Evolutionary conservation across 2,888 invertebrate species (phyloP).

Genomic region (Troides oblongomaculatus): DNA sequence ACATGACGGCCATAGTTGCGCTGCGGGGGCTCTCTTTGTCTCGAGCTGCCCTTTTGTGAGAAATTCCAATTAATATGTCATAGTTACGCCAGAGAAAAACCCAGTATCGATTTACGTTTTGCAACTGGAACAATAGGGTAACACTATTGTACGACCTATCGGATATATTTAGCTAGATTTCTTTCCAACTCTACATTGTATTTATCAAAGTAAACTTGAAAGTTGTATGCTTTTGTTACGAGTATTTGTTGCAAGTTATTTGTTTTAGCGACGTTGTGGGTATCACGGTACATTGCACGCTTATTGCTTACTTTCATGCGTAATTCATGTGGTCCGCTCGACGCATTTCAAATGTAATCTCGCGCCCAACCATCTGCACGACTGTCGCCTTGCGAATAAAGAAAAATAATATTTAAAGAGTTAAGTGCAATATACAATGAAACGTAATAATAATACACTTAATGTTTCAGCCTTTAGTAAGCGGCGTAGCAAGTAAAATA

Average conservation of each 20-base stretch:
- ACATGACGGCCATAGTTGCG: constrained; percentile 39
- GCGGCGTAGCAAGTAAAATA: constrained; percentile 58
- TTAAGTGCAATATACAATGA: constrained; percentile 32
- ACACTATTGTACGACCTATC: constrained; percentile 41
- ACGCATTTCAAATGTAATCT: constrained; percentile 74
- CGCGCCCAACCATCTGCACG: constrained; percentile 46
- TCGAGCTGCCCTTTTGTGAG: constrained; percentile 53
- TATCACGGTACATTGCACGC: constrained; percentile 59
- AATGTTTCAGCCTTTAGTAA: constrained; percentile 32
- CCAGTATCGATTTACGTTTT: constrained; percentile 44
- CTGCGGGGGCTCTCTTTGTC: constrained; percentile 47
- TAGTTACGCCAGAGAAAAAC: constrained; percentile 43
- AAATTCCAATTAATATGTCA: constrained; percentile 64
- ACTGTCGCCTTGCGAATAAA: constrained; percentile 37
- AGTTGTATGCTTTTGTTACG: neutral
- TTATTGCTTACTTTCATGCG: constrained; percentile 63
- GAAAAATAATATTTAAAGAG: constrained; percentile 31
- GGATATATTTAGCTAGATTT: constrained; percentile 31
- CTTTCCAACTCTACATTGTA: neutral
- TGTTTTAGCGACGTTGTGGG: constrained; percentile 40
- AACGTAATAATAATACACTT: constrained; percentile 32
- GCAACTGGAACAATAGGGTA: constrained; percentile 48
- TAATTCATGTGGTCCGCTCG: constrained; percentile 65
- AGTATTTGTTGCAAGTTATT: constrained; percentile 19
- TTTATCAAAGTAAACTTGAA: neutral